These are phyloP conservation scores for Scolanthus callimorphus DNA, from an alignment of 92 coral and sea anemone species.

Conservation along the genomic window DNA sequence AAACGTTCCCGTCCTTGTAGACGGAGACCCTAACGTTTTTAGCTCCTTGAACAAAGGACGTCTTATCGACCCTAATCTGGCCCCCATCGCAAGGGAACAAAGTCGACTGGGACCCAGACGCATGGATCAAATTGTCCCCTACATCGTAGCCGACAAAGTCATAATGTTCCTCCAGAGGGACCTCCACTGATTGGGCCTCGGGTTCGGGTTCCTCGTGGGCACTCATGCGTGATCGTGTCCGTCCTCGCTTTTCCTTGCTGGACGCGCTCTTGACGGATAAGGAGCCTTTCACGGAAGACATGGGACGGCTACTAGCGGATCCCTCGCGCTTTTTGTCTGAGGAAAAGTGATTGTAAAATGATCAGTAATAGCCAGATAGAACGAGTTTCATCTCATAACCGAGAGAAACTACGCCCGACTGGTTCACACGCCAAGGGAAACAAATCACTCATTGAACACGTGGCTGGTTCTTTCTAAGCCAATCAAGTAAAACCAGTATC, in stretches of 20 bases:
- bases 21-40: conserved; percentile 73
- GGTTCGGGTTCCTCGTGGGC: conserved; percentile 52
- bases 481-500: too few relatives aligned
- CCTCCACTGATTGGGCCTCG: conserved; percentile 34
- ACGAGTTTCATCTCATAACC: too few relatives aligned
- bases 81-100: conserved; percentile 96
- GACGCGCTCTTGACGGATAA: conserved; percentile 71
- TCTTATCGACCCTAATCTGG: conserved; percentile 77
- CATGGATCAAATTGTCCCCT: conserved; percentile 90
- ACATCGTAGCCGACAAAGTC: conserved; percentile 96
- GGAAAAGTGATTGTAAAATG: background rate
- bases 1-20: conserved; percentile 83
- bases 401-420: too few relatives aligned
- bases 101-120: conserved; percentile 81
- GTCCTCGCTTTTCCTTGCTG: conserved; percentile 48
- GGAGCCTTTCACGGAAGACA: conserved; percentile 80
- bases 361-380: too few relatives aligned
- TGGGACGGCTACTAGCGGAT: conserved; percentile 65
- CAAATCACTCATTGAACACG: too few relatives aligned
- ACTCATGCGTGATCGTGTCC: conserved; percentile 57
- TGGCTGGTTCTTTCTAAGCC: too few relatives aligned
- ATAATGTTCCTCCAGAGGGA: conserved; percentile 46
- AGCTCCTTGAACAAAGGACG: conserved; percentile 72
- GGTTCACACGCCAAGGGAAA: background rate
- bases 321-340: conserved; percentile 74